These are phyloP conservation scores for Ianthella basta DNA, from an alignment of 37 sponge, comb jelly and placozoan genomes.

Conservation along the genomic window DNA sequence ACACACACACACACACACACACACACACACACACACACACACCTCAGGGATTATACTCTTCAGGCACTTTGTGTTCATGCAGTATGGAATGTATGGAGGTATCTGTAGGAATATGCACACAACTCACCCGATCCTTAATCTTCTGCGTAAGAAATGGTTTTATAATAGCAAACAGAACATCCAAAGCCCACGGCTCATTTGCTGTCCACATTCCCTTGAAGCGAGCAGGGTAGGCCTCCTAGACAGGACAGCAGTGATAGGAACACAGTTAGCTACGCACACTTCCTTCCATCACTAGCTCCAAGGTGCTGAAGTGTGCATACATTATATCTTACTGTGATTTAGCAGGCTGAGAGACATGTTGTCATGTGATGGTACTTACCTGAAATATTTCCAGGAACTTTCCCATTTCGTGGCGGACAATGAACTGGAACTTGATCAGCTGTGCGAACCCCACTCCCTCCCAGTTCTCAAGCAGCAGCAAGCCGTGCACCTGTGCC, in stretches of 20 bases:
- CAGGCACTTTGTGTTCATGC: too few relatives aligned
- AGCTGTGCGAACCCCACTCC: conserved; percentile 44
- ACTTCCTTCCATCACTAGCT: too few relatives aligned
- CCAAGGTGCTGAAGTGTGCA: too few relatives aligned
- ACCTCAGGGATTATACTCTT: not conserved
- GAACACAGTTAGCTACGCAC: not conserved
- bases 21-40: conserved; percentile 17
- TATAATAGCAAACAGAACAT: conserved; percentile 46
- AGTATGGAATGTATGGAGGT: too few relatives aligned
- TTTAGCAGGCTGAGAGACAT: too few relatives aligned
- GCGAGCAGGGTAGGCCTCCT: conserved; percentile 65
- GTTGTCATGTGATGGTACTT: not conserved
- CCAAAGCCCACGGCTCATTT: conserved; percentile 67
- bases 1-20: not conserved
- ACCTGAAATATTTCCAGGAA: conserved; percentile 58
- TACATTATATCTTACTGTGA: too few relatives aligned
- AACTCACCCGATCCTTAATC: conserved; percentile 50
- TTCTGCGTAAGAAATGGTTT: conserved; percentile 78
- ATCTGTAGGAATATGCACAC: too few relatives aligned
- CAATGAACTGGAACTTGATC: conserved; percentile 38
- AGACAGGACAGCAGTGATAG: not conserved
- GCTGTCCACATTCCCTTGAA: conserved; percentile 69
- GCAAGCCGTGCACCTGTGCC: conserved; percentile 68
- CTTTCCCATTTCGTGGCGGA: conserved; percentile 19
- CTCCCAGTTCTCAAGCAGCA: conserved; percentile 41